Percentiles rank a stretch among this genome's conserved stretches.
These are phyloP conservation scores for Apis dorsata DNA, from an alignment of 1,140 invertebrate genomes.

Conservation along the genomic window DNA sequence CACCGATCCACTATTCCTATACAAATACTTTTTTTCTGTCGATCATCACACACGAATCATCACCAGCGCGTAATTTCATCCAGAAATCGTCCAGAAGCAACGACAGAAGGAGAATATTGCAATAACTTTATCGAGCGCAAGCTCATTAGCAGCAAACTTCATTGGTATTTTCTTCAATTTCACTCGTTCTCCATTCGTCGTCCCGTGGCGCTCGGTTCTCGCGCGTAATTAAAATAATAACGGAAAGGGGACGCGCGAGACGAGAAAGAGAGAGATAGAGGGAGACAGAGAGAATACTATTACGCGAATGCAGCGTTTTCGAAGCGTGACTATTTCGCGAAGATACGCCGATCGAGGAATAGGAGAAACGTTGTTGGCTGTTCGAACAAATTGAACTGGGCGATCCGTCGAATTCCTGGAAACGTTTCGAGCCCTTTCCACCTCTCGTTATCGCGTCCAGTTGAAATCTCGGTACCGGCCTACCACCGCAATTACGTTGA, in stretches of 20 bases:
- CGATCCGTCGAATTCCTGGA: constrained; percentile 42
- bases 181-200: too few species aligned
- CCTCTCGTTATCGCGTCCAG: constrained; percentile 34
- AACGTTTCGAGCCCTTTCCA: constrained; percentile 37
- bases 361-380: constrained; percentile 21
- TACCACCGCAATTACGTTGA: constrained; percentile 50
- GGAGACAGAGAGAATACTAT: background rate
- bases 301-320: background rate
- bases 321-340: background rate
- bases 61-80: too few species aligned
- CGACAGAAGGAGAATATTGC: too few species aligned
- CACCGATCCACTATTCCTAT: too few species aligned
- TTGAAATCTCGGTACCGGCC: background rate
- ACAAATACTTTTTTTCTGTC: too few species aligned
- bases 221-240: constrained; percentile 17
- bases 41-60: too few species aligned
- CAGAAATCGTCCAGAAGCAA: too few species aligned
- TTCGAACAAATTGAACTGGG: constrained; percentile 58
- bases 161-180: too few species aligned
- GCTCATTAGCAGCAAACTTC: too few species aligned
- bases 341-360: constrained; percentile 9
- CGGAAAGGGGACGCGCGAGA: background rate
- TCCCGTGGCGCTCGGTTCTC: background rate
- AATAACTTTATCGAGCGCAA: too few species aligned
- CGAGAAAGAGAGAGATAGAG: too few species aligned